Percentiles rank a stretch among this genome's conserved stretches.
Conservation (phyloP, 1,140 invertebrate species). For the Thaumatotibia leucotreta region DNA sequence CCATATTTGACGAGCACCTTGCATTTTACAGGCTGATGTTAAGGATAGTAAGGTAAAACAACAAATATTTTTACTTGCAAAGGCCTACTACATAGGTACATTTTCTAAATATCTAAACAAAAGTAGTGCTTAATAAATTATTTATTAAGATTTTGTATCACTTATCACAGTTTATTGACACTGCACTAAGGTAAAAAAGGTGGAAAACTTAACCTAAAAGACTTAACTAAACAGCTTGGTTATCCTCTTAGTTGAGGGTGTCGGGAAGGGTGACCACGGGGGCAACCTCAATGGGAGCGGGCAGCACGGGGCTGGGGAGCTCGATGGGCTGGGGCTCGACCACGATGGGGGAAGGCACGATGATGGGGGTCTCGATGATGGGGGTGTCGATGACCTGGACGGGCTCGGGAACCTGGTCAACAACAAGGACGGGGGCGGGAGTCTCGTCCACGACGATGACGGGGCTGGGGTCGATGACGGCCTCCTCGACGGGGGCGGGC, state of each 20-base stretch:
- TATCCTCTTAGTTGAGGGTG: not conserved
- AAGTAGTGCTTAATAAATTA: not conserved
- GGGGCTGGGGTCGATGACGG: slow-evolving; percentile 13
- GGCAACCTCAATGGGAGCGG: slow-evolving; percentile 8
- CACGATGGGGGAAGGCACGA: not conserved
- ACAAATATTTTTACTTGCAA: not conserved
- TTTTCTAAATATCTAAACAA: not conserved
- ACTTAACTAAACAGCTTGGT: not conserved
- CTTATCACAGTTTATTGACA: not conserved
- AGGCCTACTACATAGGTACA: too few relatives aligned
- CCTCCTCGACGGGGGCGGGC: slow-evolving; percentile 8
- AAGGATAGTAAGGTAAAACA: not conserved
- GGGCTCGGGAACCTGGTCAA: not conserved
- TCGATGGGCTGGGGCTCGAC: not conserved
- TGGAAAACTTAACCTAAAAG: not conserved
- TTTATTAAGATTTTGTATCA: not conserved
- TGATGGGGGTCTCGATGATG: not conserved
- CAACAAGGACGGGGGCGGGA: not conserved
- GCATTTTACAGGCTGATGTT: too few relatives aligned
- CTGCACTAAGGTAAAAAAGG: not conserved
- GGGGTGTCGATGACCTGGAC: not conserved
- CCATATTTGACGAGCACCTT: too few relatives aligned
- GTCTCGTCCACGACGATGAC: slow-evolving; percentile 7
- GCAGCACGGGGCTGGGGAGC: slow-evolving; percentile 11
- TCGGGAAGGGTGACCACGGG: slow-evolving; percentile 1